These are phyloP conservation scores for Drosophila leontia DNA, from an alignment of 1,140 invertebrate genomes.

Conservation along the genomic window DNA sequence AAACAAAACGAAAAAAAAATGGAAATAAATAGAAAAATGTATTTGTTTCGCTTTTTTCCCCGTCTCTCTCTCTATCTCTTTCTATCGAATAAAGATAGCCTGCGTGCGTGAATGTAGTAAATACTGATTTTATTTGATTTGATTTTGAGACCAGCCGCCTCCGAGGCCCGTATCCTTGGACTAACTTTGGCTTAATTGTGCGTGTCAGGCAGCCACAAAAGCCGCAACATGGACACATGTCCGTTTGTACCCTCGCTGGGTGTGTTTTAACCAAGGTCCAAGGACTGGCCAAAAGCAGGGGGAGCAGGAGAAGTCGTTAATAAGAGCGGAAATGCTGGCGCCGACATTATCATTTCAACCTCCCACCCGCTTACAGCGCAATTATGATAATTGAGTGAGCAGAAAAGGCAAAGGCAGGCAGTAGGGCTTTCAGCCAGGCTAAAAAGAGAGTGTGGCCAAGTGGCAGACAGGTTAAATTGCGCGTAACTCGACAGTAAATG, in stretches of 20 bases:
- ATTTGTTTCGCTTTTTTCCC: not conserved
- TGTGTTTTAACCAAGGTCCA: slow-evolving; percentile 52
- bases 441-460: slow-evolving; percentile 31
- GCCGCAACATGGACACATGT: slow-evolving; percentile 54
- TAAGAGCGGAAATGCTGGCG: slow-evolving; percentile 80
- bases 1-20: slow-evolving; percentile 37
- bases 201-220: slow-evolving; percentile 73
- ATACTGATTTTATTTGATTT: slow-evolving; percentile 78
- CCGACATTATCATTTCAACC: slow-evolving; percentile 79
- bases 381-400: slow-evolving; percentile 78
- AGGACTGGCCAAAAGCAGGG: slow-evolving; percentile 7
- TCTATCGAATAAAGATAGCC: not conserved
- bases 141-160: slow-evolving; percentile 47
- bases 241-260: slow-evolving; percentile 32
- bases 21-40: not conserved
- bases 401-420: slow-evolving; percentile 19
- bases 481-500: slow-evolving; percentile 62
- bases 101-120: slow-evolving; percentile 71
- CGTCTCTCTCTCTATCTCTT: not conserved
- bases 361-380: slow-evolving; percentile 47
- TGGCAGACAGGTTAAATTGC: slow-evolving; percentile 78
- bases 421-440: slow-evolving; percentile 10
- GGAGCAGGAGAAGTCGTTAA: slow-evolving; percentile 52
- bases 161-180: slow-evolving; percentile 34
- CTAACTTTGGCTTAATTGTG: slow-evolving; percentile 68